Percentiles rank a stretch among this genome's conserved stretches.
phyloP scores from a whole-genome alignment of 2,797 vertebrate species.

The Chelidonichthys spinosus region DNA sequence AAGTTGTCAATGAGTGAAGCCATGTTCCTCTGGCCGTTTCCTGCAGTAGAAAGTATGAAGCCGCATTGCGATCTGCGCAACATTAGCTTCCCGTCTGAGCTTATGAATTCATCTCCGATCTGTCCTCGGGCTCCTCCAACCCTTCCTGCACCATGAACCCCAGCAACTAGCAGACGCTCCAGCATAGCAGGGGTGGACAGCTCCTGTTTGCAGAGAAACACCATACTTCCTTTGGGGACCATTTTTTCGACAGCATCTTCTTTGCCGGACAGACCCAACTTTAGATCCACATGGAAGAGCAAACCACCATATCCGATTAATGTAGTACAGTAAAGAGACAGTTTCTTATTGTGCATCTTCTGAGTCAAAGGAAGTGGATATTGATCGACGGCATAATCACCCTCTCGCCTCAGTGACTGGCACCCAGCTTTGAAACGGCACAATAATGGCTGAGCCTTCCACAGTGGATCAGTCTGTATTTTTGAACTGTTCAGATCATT shows the following conservation, averaged over 20 bases:
- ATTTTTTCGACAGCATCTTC: slow-evolving; percentile 81
- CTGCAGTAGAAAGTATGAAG: slow-evolving; percentile 85
- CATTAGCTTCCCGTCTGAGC: slow-evolving; percentile 85
- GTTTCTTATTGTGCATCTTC: slow-evolving; percentile 53
- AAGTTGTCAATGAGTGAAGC: slow-evolving; percentile 78
- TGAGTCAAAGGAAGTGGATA: slow-evolving; percentile 79
- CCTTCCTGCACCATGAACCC: slow-evolving; percentile 83
- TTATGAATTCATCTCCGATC: slow-evolving; percentile 86
- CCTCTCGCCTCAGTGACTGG: slow-evolving; percentile 63
- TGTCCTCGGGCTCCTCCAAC: slow-evolving; percentile 83
- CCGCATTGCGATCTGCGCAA: slow-evolving; percentile 83
- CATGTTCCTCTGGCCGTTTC: slow-evolving; percentile 71
- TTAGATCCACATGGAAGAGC: slow-evolving; percentile 79
- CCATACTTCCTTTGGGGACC: slow-evolving; percentile 78
- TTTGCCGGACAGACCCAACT: slow-evolving; percentile 74
- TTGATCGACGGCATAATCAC: slow-evolving; percentile 82
- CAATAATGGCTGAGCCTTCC: slow-evolving; percentile 78
- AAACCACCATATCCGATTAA: slow-evolving; percentile 79
- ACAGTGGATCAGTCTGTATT: slow-evolving; percentile 74
- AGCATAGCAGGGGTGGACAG: slow-evolving; percentile 86
- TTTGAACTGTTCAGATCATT: slow-evolving; percentile 27
- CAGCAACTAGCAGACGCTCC: slow-evolving; percentile 80
- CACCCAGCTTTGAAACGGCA: slow-evolving; percentile 78
- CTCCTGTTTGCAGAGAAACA: slow-evolving; percentile 86
- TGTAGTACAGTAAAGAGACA: slow-evolving; percentile 77